A percentile compares a stretch with the other conserved stretches of the same genome.
These are phyloP conservation scores for Drosophila mulleri DNA, from an alignment of 2,888 invertebrate genomes.

Conservation along the genomic window DNA sequence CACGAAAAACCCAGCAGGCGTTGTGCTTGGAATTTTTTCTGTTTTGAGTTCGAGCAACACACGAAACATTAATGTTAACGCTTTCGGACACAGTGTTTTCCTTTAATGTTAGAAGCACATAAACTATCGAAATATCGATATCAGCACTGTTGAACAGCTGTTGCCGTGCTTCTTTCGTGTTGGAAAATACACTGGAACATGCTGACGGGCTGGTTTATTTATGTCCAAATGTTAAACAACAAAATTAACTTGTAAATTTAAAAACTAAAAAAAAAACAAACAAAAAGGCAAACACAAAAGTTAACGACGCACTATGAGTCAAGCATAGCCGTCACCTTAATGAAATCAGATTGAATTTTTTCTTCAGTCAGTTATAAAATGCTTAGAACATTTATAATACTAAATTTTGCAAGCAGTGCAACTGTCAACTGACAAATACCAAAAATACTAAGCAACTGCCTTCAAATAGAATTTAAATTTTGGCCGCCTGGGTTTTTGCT, in stretches of 20 bases:
- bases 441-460: neutral
- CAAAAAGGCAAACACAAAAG: neutral
- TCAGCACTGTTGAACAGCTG: slow-evolving; percentile 35
- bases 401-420: neutral
- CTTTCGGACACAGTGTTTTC: slow-evolving; percentile 19
- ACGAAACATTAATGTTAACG: slow-evolving; percentile 38
- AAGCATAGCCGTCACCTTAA: neutral
- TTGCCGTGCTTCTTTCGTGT: slow-evolving; percentile 10
- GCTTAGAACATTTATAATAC: neutral
- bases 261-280: neutral
- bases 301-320: neutral
- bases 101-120: neutral
- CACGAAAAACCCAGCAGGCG: slow-evolving; percentile 34
- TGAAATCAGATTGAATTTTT: neutral
- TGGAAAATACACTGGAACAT: slow-evolving; percentile 1
- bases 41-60: slow-evolving; percentile 42
- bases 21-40: slow-evolving; percentile 35
- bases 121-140: slow-evolving; percentile 25
- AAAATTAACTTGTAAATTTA: neutral
- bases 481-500: neutral
- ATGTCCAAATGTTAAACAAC: neutral
- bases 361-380: slow-evolving; percentile 6
- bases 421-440: slow-evolving; percentile 4
- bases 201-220: too few species aligned
- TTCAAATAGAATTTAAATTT: slow-evolving; percentile 1